Evolutionary conservation across 2,113 vertebrate genomes (phyloP), one percentile per base, ranked within the genome.

Genomic region (Petromus typicus): DNA sequence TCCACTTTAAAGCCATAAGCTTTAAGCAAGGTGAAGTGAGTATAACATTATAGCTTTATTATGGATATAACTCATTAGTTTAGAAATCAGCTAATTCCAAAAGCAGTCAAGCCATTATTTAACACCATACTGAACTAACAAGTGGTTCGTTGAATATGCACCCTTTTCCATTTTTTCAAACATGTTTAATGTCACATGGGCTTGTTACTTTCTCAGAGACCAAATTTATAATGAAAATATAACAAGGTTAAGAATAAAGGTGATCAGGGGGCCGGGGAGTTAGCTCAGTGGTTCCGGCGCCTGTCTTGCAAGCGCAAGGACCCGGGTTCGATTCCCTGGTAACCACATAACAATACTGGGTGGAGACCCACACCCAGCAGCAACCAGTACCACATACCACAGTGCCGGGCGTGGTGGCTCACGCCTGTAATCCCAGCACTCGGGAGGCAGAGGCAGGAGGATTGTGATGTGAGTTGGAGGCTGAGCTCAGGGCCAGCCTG

Each of bases 221-320:
- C 61, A 89, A 83, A 86, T 86, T 57, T 91, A 73, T 63, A 61
- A 83, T 48, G 80, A 18, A 91, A 95, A 78, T 56, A 63, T 13
- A 85, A 94, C 34, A 89, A 63, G 89, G 27, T 63, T 57, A 57
- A 93, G 88, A 92, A 51, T 57, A 89, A 94, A 90, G 14, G 18
- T 63, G 34, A 82, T 75, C 43, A 90, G n/a, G n/a, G n/a, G n/a
- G n/a, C n/a, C n/a, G n/a, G n/a, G n/a, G n/a, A n/a, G n/a, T n/a
- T n/a, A n/a, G n/a, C n/a, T n/a, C n/a, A n/a, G n/a, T n/a, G n/a
- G n/a, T n/a, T n/a, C n/a, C n/a, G n/a, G n/a, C n/a, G n/a, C n/a
- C n/a, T n/a, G n/a, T n/a, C n/a, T n/a, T n/a, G n/a, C n/a, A n/a
- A n/a, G n/a, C n/a, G n/a, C n/a, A n/a, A n/a, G n/a, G n/a, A n/a